phyloP scores from a whole-genome alignment of 1,140 invertebrate species.

The Meteorus sp. region DNA sequence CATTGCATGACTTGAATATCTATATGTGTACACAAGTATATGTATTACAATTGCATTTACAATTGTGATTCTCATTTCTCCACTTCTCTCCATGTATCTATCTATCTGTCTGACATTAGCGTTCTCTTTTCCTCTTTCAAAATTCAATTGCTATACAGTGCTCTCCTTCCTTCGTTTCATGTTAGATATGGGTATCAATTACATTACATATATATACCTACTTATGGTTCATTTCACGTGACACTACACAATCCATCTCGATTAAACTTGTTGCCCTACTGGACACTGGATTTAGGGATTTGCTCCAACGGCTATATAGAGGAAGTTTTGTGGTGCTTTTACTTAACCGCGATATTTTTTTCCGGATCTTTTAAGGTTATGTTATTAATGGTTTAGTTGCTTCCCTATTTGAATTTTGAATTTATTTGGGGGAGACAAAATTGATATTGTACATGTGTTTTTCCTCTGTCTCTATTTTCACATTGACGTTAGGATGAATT shows the following conservation, averaged over 20 bases:
- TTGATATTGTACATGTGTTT: background rate
- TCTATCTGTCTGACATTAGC: conserved; percentile 6
- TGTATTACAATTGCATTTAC: conserved; percentile 11
- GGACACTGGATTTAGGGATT: conserved; percentile 13
- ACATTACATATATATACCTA: too few relatives aligned
- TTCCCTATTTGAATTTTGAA: too few relatives aligned
- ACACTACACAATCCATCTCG: conserved; percentile 1
- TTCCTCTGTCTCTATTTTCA: background rate
- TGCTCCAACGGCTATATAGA: background rate
- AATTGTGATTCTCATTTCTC: conserved; percentile 19
- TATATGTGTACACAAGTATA: too few relatives aligned
- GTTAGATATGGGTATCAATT: too few relatives aligned
- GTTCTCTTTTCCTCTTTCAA: conserved; percentile 8
- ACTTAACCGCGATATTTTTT: conserved; percentile 1
- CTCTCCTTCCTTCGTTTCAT: background rate
- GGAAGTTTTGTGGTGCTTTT: conserved; percentile 8
- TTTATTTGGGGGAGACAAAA: too few relatives aligned
- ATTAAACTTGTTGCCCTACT: conserved; percentile 13
- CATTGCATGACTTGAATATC: conserved; percentile 37
- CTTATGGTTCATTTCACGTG: background rate
- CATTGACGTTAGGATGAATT: background rate
- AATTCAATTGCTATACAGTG: conserved; percentile 2
- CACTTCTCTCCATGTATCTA: conserved; percentile 16
- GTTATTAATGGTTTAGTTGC: too few relatives aligned
- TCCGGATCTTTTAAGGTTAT: background rate